A percentile compares a stretch with the other conserved stretches of the same genome.
Evolutionary conservation across 2,797 vertebrate genomes (phyloP).

Genomic region (Epinephelus malabaricus): DNA sequence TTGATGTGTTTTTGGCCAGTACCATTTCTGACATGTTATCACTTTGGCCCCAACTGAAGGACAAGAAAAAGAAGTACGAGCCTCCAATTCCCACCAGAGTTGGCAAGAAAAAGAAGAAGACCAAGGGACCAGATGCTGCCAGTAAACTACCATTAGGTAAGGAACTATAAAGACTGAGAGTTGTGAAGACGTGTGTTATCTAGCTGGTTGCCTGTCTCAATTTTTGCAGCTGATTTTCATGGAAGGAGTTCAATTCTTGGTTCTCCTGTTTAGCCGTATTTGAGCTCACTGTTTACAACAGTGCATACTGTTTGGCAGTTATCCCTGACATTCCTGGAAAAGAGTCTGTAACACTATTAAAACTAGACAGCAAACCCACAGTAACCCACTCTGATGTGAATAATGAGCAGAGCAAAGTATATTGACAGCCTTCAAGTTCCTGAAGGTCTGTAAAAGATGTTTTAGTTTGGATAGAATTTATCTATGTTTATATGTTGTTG

Average conservation of each 20-base stretch:
- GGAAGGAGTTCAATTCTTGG: accelerated
- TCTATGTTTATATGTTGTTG: neutral
- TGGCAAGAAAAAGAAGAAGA: conserved; percentile 98
- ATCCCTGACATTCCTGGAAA: neutral
- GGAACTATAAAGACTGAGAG: neutral
- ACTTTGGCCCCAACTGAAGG: conserved; percentile 79
- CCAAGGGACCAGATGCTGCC: conserved; percentile 97
- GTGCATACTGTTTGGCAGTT: neutral
- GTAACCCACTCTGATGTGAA: neutral
- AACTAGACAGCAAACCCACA: neutral
- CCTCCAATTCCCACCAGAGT: conserved; percentile 98
- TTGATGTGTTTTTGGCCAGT: neutral
- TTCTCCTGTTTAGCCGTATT: neutral
- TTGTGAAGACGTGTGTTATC: neutral
- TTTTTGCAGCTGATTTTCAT: neutral
- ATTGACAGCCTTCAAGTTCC: neutral
- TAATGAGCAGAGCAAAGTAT: neutral
- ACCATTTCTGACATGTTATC: neutral
- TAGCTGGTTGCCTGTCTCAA: neutral
- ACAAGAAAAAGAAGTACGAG: conserved; percentile 99
- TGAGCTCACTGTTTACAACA: neutral
- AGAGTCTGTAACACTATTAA: neutral
- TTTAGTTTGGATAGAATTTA: neutral
- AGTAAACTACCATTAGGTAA: conserved; percentile 97
- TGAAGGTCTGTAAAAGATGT: neutral